Evolutionary conservation across 2,888 invertebrate genomes (phyloP).

Genomic region (Ptilodon capucinus): DNA sequence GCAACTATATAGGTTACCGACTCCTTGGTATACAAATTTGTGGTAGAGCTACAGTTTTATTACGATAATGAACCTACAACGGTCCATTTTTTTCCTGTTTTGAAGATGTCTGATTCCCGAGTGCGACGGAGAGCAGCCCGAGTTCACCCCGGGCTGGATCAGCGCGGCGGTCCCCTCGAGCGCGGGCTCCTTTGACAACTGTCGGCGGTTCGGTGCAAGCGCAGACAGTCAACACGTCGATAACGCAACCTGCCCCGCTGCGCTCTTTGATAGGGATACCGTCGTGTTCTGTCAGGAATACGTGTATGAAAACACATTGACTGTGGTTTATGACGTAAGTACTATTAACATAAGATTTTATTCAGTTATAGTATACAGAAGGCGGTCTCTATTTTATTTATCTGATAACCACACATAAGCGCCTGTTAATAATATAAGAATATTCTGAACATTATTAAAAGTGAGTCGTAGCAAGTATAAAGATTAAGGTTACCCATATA

Average conservation of each 20-base stretch:
- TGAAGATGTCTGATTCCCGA: slow-evolving; percentile 40
- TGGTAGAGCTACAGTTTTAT: no score
- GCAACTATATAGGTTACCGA: no score
- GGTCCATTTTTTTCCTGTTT: background rate
- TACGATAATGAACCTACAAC: no score
- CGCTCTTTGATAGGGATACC: slow-evolving; percentile 28
- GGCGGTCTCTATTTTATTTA: no score
- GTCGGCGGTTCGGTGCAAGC: slow-evolving; percentile 49
- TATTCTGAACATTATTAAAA: no score
- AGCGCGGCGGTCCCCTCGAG: slow-evolving; percentile 51
- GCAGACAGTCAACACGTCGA: background rate
- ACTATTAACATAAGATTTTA: background rate
- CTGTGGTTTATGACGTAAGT: slow-evolving; percentile 6
- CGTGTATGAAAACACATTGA: slow-evolving; percentile 40
- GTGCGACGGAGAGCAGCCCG: slow-evolving; percentile 33
- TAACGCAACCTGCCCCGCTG: slow-evolving; percentile 27
- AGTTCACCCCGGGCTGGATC: slow-evolving; percentile 59
- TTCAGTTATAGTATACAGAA: no score
- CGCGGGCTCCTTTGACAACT: slow-evolving; percentile 48
- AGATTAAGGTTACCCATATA: no score
- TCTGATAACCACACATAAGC: no score
- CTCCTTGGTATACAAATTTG: no score
- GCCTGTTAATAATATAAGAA: no score
- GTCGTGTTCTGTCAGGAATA: slow-evolving; percentile 31
- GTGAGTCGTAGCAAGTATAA: no score